phyloP scores from a whole-genome alignment of 2,797 vertebrate genomes.

The Chromobotia macracanthus region DNA sequence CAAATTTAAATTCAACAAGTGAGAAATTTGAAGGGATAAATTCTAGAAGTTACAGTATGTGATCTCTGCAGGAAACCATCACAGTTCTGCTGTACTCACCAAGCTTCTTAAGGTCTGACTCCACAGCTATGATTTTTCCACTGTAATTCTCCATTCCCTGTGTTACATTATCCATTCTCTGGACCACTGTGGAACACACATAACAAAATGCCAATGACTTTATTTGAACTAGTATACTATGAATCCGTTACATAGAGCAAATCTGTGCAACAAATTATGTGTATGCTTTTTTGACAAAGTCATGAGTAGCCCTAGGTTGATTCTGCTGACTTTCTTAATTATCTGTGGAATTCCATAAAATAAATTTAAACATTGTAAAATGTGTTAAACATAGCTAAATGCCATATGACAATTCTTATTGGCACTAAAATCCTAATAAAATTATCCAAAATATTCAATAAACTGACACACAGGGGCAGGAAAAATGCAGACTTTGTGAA shows the following conservation, averaged over 20 bases:
- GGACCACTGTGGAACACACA: constrained; percentile 83
- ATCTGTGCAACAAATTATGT: background rate
- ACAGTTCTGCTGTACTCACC: constrained; percentile 74
- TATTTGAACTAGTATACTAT: background rate
- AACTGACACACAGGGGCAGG: no score
- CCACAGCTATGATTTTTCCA: constrained; percentile 89
- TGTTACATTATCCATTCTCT: constrained; percentile 94
- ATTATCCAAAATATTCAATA: no score
- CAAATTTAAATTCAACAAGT: constrained; percentile 6
- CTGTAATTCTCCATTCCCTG: constrained; percentile 91
- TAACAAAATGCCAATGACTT: constrained; percentile 19
- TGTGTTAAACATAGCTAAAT: no score
- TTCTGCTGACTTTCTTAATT: no score
- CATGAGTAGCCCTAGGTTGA: background rate
- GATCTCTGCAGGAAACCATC: background rate
- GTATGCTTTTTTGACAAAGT: background rate
- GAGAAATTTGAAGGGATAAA: background rate
- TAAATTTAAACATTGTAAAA: no score
- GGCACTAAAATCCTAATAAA: no score
- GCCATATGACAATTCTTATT: no score
- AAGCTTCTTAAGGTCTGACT: constrained; percentile 90
- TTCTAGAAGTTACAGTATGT: background rate
- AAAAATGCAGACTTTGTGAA: no score
- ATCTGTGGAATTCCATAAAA: no score
- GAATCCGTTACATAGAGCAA: background rate